A percentile compares a stretch with the other conserved stretches of the same genome.
Conservation (phyloP, 2,113 vertebrate genomes). For the Neoarius graeffei region DNA sequence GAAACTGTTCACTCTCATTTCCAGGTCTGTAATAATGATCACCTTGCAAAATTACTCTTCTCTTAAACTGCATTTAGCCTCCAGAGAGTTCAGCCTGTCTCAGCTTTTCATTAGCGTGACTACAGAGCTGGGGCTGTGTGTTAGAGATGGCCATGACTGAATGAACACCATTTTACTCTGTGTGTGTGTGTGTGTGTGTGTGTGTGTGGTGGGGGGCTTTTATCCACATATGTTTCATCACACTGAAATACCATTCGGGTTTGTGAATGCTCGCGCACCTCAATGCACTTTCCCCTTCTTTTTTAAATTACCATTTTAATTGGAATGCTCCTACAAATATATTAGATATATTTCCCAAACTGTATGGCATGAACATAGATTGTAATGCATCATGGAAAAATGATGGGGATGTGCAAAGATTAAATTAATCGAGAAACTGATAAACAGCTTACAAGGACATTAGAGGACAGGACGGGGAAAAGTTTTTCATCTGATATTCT, state of each 20-base stretch:
- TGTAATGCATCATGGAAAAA: neutral
- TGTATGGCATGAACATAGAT: neutral
- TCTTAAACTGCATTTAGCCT: conserved; percentile 22
- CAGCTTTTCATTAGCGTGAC: conserved; percentile 30
- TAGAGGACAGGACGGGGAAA: conserved; percentile 4
- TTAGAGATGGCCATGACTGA: conserved; percentile 16
- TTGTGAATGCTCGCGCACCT: conserved; percentile 7
- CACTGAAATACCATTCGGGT: neutral
- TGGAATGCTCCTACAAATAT: neutral
- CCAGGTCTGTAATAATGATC: conserved; percentile 26
- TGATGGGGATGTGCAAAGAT: neutral
- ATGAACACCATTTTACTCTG: neutral
- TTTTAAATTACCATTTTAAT: conserved; percentile 21
- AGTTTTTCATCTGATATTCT: conserved; percentile 3
- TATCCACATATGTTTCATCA: neutral
- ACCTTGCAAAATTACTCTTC: conserved; percentile 23
- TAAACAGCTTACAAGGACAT: conserved; percentile 24
- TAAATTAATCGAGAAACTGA: conserved; percentile 10
- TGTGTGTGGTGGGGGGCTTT: neutral
- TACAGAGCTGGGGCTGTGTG: conserved; percentile 18
- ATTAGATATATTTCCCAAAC: conserved; percentile 1
- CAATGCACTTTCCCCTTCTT: neutral
- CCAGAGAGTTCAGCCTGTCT: conserved; percentile 9
- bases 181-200: neutral
- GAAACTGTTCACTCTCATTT: neutral